Base-by-base conservation (phyloP, 2,797 vertebrate species). In the Argyrosomus regius region DNA sequence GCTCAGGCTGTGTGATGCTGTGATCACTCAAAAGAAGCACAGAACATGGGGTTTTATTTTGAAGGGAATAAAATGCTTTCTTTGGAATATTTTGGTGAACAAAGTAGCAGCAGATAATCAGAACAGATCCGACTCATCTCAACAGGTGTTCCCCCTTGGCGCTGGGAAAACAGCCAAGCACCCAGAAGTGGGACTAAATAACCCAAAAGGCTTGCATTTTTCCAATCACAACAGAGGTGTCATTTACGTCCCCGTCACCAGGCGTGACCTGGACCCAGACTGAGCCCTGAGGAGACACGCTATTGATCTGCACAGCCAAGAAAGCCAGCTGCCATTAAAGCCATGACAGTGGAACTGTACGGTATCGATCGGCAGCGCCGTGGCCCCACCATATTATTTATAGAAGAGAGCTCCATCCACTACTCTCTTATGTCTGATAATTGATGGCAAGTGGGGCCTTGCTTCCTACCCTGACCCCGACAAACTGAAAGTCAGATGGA, bases 391-490 rank as follows among this genome's bases (percentile, higher is more conserved):
- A 95, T 96, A 96, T 97, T 97, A 97, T 97, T 97, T 97, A 97
- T 95, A 94, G 96, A 95, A 94, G 91, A 94, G 94, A 91, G 96
- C 95, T 96, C 95, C 90, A 89, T 95, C 96, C 94, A 96, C 96
- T 89, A 91, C 91, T 94, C 94, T 93, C 94, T 95, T 91, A 94
- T 93, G 93, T 92, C 92, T 96, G 95, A 96, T 98, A 97, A 98
- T 98, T 97, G 97, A 97, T 93, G 94, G 96, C 96, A 97, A 98
- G 96, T 95, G 96, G 97, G 96, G 96, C 95, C 94, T 95, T 93
- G 95, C 94, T 89, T 95, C 92, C 95, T 96, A 94, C 94, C 92
- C 95, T 98, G 97, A 98, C 97, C 96, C 95, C 90, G 81, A 93
- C 93, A 93, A 95, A 95, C 95, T 94, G 95, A 96, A 96, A 97